Conservation (phyloP, 2,797 vertebrate species). For the Vespertilio murinus region DNA sequence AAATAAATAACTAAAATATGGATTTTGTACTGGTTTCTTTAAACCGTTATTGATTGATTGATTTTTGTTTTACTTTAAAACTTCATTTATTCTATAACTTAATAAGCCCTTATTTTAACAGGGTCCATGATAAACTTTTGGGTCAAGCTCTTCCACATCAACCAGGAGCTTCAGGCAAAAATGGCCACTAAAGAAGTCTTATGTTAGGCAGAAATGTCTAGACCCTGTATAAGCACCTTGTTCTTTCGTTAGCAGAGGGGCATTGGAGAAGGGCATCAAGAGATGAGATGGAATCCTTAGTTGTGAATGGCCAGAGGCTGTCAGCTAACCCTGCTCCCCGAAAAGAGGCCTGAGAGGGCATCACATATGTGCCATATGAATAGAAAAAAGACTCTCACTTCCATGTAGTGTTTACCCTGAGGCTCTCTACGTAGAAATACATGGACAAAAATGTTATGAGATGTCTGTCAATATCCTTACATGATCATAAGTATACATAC, state of each 20-base stretch:
- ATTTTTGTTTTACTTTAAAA: neutral
- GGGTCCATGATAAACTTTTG: neutral
- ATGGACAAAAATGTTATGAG: neutral
- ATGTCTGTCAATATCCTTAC: neutral
- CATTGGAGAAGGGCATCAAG: neutral
- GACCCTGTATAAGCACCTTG: rapidly evolving
- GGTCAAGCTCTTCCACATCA: neutral
- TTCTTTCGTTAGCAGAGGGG: neutral
- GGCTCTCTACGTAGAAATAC: neutral
- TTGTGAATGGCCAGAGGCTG: neutral
- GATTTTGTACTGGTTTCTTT: neutral
- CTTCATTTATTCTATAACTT: neutral
- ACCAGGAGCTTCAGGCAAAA: neutral
- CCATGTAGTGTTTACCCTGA: neutral
- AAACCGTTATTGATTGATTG: neutral
- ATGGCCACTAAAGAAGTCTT: neutral
- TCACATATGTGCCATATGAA: neutral
- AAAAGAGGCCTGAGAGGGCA: neutral
- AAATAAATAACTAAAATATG: neutral
- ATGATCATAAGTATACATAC: neutral
- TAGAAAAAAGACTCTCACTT: neutral
- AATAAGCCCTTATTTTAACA: neutral
- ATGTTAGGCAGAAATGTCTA: neutral
- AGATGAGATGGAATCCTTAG: neutral
- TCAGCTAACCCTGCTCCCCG: neutral